Conservation (phyloP, 2,113 vertebrate genomes). For the Corythornis cristatus region DNA sequence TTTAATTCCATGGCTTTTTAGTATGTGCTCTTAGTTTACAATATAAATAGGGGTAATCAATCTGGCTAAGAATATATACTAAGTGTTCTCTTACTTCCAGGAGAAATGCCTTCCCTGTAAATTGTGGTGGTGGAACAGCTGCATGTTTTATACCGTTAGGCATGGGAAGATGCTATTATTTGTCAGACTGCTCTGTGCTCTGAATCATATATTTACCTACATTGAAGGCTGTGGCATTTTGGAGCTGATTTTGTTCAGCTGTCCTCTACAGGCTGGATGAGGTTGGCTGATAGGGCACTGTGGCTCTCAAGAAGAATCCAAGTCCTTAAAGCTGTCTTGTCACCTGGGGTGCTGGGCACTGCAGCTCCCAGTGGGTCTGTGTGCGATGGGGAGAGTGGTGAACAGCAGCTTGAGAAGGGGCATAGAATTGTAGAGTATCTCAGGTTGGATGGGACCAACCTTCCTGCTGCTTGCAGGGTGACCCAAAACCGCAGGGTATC, state of each 20-base stretch:
- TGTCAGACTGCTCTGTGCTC: neutral
- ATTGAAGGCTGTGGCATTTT: neutral
- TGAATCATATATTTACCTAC: neutral
- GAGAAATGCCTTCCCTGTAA: conserved; percentile 24
- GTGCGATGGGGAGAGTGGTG: accelerated
- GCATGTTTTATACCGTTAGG: neutral
- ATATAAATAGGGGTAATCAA: conserved; percentile 43
- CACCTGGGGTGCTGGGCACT: accelerated
- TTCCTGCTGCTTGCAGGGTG: too few species aligned
- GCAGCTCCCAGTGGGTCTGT: accelerated
- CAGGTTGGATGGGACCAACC: neutral
- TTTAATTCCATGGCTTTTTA: neutral
- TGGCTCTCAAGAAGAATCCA: neutral
- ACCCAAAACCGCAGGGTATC: accelerated
- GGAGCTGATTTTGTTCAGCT: neutral
- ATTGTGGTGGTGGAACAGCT: conserved; percentile 34
- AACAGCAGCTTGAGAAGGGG: neutral
- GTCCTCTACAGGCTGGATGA: neutral
- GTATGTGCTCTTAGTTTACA: conserved; percentile 35
- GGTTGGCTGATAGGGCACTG: neutral
- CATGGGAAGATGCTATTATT: neutral
- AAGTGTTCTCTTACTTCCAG: conserved; percentile 14
- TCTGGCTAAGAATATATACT: conserved; percentile 31
- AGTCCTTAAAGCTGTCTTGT: neutral
- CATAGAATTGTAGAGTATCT: neutral